Conservation (phyloP, 2,888 invertebrate species). For the Dicyrtoma fusca region DNA sequence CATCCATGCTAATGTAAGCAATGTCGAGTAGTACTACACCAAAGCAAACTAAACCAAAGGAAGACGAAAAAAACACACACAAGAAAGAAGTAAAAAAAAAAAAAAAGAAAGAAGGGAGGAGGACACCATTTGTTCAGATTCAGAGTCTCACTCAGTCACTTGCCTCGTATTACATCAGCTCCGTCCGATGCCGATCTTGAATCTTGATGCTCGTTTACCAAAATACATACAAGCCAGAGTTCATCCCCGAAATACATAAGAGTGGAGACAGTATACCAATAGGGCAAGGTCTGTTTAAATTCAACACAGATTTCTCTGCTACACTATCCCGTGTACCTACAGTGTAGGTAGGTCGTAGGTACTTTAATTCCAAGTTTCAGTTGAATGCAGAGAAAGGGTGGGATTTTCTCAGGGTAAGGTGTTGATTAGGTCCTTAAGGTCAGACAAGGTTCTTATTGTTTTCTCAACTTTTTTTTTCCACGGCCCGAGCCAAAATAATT, state of each 20-base stretch:
- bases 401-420: conserved; percentile 45
- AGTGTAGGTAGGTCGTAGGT: too few species aligned
- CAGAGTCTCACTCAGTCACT: background rate
- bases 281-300: too few species aligned
- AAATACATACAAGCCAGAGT: too few species aligned
- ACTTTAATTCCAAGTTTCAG: background rate
- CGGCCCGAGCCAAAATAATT: conserved; percentile 18
- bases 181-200: background rate
- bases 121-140: conserved; percentile 7
- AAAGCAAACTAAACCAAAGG: too few species aligned
- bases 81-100: conserved; percentile 12
- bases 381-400: conserved; percentile 38
- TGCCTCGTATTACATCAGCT: background rate
- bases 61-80: background rate
- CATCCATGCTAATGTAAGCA: too few species aligned
- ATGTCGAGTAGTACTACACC: too few species aligned
- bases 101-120: conserved; percentile 19
- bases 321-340: too few species aligned
- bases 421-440: conserved; percentile 45
- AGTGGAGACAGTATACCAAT: too few species aligned
- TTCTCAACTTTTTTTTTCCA: conserved; percentile 9
- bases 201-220: background rate
- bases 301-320: too few species aligned
- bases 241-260: background rate
- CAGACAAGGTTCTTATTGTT: conserved; percentile 31